Evolutionary conservation across 2,888 invertebrate species (phyloP), one percentile per base, ranked within the genome.

Genomic region (Octodonta nipae): DNA sequence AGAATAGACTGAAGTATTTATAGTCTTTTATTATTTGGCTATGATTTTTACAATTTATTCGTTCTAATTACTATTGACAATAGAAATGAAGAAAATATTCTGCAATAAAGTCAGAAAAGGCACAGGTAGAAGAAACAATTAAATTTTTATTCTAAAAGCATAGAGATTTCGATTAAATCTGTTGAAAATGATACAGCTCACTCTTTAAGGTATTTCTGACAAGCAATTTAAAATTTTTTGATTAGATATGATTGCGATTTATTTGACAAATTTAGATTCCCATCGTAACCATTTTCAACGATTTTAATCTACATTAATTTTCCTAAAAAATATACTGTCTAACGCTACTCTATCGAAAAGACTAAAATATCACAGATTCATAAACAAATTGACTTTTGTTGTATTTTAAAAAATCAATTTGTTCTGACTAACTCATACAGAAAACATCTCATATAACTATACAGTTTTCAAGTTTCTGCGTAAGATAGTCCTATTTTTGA

Each of bases 301-400:
- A n/a, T 7, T n/a, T 32, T 13, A 31, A 31, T 17, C 13, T 32
- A 33, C 33, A 37, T 26, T 32, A 28, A 11, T 31, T 33, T 24
- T 30, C 11, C 29, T 32, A 33, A 30, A 33, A 17, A 26, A 4
- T 22, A 22, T 22, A 22, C 22, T 22, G 10, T 22, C n/a, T 32
- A 16, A 35, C 25, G 13, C 44, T 47, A 49, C 45, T 42, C 42
- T 48, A 46, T 3, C 10, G 11, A 22, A 22, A 51, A 54, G 56
- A 56, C 55, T 52, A 55, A 58, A 56, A 58, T 60, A 60, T 60
- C 60, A 60, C 60, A 60, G 60, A 57, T 55, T 49, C 39, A 39
- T 41, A 41, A 43, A 45, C 41, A 42, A 43, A 44, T 39, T 37
- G 40, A 36, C 36, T 29, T 40, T 30, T 11, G 15, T 12, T 22